Conservation (phyloP, 1,140 invertebrate species). For the Monomorium pharaonis region DNA sequence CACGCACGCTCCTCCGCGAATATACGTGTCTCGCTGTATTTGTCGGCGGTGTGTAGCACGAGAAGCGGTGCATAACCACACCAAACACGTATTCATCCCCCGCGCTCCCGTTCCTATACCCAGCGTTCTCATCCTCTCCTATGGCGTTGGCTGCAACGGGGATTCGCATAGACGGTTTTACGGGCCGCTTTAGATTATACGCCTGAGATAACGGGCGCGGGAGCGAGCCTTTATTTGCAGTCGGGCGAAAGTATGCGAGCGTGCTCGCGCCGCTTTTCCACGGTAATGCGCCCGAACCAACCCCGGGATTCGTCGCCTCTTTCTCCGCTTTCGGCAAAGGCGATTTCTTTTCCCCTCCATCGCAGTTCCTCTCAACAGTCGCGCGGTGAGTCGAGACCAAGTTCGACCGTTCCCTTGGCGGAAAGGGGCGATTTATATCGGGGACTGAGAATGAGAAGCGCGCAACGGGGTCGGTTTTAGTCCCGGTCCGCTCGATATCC, state of each 20-base stretch:
- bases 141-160: constrained; percentile 47
- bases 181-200: constrained; percentile 82
- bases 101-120: constrained; percentile 41
- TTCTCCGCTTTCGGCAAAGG: constrained; percentile 41
- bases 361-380: background rate
- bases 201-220: constrained; percentile 76
- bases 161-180: constrained; percentile 78
- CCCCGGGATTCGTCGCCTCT: background rate
- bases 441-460: constrained; percentile 41
- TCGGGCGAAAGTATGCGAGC: constrained; percentile 66
- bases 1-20: background rate
- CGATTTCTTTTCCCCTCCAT: constrained; percentile 53
- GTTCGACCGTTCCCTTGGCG: constrained; percentile 23
- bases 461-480: constrained; percentile 16
- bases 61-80: constrained; percentile 74
- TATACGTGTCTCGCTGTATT: constrained; percentile 50
- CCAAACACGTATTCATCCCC: constrained; percentile 79
- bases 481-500: constrained; percentile 15
- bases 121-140: background rate
- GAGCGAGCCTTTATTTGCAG: constrained; percentile 77
- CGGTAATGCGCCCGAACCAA: constrained; percentile 55
- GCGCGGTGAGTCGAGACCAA: background rate
- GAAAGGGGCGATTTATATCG: constrained; percentile 59
- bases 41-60: constrained; percentile 13
- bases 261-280: constrained; percentile 57